A percentile compares a stretch with the other conserved stretches of the same genome.
These are phyloP conservation scores for Chloroclysta siterata DNA, from an alignment of 2,888 invertebrate species.

Conservation along the genomic window DNA sequence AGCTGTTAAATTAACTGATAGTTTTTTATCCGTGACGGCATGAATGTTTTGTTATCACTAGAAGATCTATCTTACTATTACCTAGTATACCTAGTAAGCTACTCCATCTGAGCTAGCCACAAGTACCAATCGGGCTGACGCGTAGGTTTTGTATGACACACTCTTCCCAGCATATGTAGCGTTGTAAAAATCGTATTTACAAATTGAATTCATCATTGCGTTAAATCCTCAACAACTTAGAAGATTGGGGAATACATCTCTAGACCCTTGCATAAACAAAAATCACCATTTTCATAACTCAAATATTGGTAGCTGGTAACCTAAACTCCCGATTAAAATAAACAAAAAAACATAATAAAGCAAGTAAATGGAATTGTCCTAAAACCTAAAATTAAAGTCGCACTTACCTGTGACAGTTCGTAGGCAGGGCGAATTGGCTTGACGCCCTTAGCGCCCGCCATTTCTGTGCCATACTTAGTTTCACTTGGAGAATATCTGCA, in stretches of 20 bases:
- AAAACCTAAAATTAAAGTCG: not conserved
- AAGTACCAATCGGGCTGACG: too few species aligned
- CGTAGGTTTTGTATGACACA: too few species aligned
- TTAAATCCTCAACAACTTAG: not conserved
- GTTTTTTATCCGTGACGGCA: too few species aligned
- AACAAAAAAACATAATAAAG: not conserved
- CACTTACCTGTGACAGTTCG: slow-evolving; percentile 64
- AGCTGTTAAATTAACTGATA: too few species aligned
- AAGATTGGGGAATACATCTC: not conserved
- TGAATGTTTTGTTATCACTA: too few species aligned
- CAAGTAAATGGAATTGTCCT: not conserved
- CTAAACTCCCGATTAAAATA: not conserved
- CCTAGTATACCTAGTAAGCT: too few species aligned
- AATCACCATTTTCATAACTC: not conserved
- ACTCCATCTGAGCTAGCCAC: too few species aligned
- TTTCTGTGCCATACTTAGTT: slow-evolving; percentile 44
- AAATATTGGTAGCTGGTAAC: not conserved
- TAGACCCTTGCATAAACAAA: not conserved
- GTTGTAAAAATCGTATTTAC: too few species aligned
- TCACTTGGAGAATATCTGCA: slow-evolving; percentile 61
- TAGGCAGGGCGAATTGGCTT: slow-evolving; percentile 68
- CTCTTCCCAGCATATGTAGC: too few species aligned
- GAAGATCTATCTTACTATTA: too few species aligned
- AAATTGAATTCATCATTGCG: not conserved
- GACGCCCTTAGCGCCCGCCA: slow-evolving; percentile 19